These are phyloP conservation scores for Volucella bombylans DNA, from an alignment of 2,888 invertebrate species.

Conservation along the genomic window DNA sequence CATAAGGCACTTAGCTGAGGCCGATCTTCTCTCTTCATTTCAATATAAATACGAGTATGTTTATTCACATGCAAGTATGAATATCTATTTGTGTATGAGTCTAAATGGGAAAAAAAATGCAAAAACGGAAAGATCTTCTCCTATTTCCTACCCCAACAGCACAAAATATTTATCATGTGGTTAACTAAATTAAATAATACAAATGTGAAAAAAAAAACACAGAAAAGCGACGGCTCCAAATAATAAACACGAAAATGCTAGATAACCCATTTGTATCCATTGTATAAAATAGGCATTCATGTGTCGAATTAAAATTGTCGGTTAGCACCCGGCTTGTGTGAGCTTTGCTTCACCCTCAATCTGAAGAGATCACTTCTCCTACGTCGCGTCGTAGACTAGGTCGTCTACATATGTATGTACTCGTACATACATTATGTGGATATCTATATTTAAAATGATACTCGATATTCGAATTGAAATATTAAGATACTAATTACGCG, in stretches of 20 bases:
- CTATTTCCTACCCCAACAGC: neutral
- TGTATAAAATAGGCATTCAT: constrained; percentile 18
- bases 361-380: constrained; percentile 35
- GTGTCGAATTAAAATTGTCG: constrained; percentile 52
- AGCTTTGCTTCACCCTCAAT: neutral
- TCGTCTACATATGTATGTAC: neutral
- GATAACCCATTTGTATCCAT: constrained; percentile 38
- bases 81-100: neutral
- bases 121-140: neutral
- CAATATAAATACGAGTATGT: neutral
- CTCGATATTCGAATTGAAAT: constrained; percentile 67
- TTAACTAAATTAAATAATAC: constrained; percentile 37
- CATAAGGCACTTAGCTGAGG: constrained; percentile 52
- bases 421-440: no score
- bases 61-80: neutral
- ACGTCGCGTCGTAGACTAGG: neutral
- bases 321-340: neutral
- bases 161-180: constrained; percentile 36
- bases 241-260: constrained; percentile 5
- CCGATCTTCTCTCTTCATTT: neutral
- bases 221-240: constrained; percentile 40
- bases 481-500: constrained; percentile 65
- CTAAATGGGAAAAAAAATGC: neutral
- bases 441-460: constrained; percentile 29
- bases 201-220: constrained; percentile 24